Evolutionary conservation across 2,113 vertebrate genomes (phyloP).

Genomic region (Ammodytes marinus): DNA sequence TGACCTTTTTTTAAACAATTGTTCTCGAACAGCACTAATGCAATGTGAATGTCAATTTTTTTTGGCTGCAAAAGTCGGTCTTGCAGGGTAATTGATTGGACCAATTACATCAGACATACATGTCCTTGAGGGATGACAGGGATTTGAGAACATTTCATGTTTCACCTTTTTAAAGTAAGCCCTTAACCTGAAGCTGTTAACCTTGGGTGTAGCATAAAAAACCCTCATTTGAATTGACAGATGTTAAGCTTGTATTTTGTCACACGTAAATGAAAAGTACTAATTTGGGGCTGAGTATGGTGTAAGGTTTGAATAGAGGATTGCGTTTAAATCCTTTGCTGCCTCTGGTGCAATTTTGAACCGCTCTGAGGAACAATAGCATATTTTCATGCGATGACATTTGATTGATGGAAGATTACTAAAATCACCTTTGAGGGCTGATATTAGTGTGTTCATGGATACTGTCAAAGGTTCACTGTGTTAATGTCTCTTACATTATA

Average conservation of each 20-base stretch:
- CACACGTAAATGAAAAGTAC: conserved; percentile 19
- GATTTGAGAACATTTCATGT: conserved; percentile 4
- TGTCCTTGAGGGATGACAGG: conserved; percentile 29
- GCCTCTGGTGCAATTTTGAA: background rate
- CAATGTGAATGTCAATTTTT: background rate
- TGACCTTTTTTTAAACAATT: background rate
- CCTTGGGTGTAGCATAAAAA: conserved; percentile 15
- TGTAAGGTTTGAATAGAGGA: background rate
- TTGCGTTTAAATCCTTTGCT: background rate
- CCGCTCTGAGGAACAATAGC: background rate
- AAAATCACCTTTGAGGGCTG: background rate
- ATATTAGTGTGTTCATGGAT: background rate
- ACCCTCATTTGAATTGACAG: conserved; percentile 1
- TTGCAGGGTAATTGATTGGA: background rate
- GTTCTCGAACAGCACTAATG: background rate
- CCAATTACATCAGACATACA: background rate
- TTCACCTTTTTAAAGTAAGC: conserved; percentile 19
- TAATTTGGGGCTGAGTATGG: background rate
- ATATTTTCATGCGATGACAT: conserved; percentile 2
- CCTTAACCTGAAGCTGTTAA: conserved; percentile 38
- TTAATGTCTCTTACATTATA: background rate
- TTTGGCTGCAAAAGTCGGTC: background rate
- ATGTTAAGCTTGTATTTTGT: conserved; percentile 19
- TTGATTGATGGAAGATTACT: background rate
- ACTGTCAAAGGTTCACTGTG: background rate